Conservation (phyloP, 2,888 invertebrate species). For the Buathra laborator region DNA sequence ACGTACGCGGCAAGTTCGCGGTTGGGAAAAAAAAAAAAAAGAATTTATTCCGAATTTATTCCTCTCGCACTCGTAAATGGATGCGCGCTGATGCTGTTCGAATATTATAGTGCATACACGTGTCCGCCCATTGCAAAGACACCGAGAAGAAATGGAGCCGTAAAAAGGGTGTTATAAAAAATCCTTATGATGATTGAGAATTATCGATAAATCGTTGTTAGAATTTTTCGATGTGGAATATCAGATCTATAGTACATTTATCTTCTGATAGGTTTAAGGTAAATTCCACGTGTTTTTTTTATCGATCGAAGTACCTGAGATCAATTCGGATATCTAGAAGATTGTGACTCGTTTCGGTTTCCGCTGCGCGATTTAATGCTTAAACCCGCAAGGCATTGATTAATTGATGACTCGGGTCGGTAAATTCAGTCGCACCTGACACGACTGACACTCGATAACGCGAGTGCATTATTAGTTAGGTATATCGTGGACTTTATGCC, state of each 20-base stretch:
- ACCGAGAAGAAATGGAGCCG: too few relatives aligned
- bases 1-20: slow-evolving; percentile 8
- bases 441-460: slow-evolving; percentile 1
- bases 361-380: background rate
- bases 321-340: too few relatives aligned
- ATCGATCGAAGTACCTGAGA: too few relatives aligned
- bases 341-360: background rate
- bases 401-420: background rate
- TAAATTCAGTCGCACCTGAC: background rate
- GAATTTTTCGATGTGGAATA: too few relatives aligned
- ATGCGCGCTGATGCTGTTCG: background rate
- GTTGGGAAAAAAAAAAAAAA: background rate
- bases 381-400: background rate
- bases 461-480: slow-evolving; percentile 59
- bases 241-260: too few relatives aligned
- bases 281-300: too few relatives aligned
- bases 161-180: too few relatives aligned
- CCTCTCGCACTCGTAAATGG: slow-evolving; percentile 8
- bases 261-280: too few relatives aligned
- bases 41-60: background rate
- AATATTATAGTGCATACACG: background rate
- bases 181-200: too few relatives aligned
- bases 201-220: too few relatives aligned
- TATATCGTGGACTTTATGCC: slow-evolving; percentile 45
- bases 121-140: too few relatives aligned